Base-by-base conservation (phyloP, 2,113 vertebrate species). In the Siniperca chuatsi region DNA sequence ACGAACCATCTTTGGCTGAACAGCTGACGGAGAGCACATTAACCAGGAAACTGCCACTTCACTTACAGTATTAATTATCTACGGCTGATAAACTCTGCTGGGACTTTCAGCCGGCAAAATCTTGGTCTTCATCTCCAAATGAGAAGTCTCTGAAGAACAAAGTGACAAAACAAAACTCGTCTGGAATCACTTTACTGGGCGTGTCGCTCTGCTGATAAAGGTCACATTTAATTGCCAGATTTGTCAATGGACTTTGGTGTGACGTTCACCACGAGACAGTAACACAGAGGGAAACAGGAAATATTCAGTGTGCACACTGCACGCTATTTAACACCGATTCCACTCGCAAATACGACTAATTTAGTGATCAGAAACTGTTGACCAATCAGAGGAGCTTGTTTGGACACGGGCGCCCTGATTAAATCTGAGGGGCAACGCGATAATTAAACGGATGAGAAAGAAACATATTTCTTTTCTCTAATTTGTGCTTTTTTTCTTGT, bases 221-320 rank as follows among this genome's bases (percentile, higher is more conserved):
- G 65, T 60, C 65, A 57, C 29, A 16, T 48, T 60, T 35, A 60
- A 79, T 48, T 46, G 12, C 4, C 37, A n/a, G 54, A 46, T 78
- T n/a, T 78, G n/a, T 78, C 20, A 60, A 18, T n/a, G 20, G 65
- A 79, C 52, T 79, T 60, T 69, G 65, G 11, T 8, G 3, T 42
- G 75, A 25, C 4, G 37, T 29, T 40, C 54, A 13, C 5, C n/a
- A 11, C 10, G 40, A 61, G 25, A 62, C 25, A 62, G 4, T 2
- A 2, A 65, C 58, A 35, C 40, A 16, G 58, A 35, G 44, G n/a
- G 1, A 11, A 11, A 23, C 44, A 64, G 25, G 16, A 74, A 74
- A 20, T 12, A 29, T 12, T 29, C 29, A 29, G 29, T 29, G 29
- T 29, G 29, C 29, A 29, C 29, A 29, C 12, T 13, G 12, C 44